Evolutionary conservation across 92 coral and sea anemone species (phyloP).

Genomic region (Plumapathes pennacea): DNA sequence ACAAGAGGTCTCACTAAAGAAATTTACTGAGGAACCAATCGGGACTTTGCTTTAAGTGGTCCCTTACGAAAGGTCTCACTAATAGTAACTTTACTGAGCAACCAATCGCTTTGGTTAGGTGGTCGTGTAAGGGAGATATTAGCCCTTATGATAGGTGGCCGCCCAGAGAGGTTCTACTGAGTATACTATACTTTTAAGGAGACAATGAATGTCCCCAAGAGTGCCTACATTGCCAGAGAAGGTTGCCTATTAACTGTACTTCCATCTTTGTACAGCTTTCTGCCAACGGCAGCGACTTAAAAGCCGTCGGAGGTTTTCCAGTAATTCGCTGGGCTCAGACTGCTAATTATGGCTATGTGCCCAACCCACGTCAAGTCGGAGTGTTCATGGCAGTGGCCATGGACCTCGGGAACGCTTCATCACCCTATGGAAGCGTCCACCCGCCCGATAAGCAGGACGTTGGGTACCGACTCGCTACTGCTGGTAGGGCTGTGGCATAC

Average conservation of each 20-base stretch:
- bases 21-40: no score
- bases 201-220: neutral
- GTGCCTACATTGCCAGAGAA: neutral
- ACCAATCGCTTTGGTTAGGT: no score
- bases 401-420: slow-evolving; percentile 89
- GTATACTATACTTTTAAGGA: no score
- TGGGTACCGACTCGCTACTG: slow-evolving; percentile 80
- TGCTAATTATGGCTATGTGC: slow-evolving; percentile 90
- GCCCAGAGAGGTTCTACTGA: no score
- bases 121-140: no score
- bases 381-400: slow-evolving; percentile 98
- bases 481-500: slow-evolving; percentile 90
- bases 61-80: no score
- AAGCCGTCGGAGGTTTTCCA: slow-evolving; percentile 61
- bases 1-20: no score
- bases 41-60: no score
- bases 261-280: slow-evolving; percentile 56
- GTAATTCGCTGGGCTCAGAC: slow-evolving; percentile 99
- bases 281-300: slow-evolving; percentile 44
- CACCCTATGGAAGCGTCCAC: slow-evolving; percentile 89
- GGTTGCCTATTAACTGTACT: neutral
- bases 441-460: slow-evolving; percentile 95
- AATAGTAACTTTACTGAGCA: no score
- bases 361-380: slow-evolving; percentile 65
- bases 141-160: no score